Conservation (phyloP, 2,888 invertebrate species). For the Beris chalybata region DNA sequence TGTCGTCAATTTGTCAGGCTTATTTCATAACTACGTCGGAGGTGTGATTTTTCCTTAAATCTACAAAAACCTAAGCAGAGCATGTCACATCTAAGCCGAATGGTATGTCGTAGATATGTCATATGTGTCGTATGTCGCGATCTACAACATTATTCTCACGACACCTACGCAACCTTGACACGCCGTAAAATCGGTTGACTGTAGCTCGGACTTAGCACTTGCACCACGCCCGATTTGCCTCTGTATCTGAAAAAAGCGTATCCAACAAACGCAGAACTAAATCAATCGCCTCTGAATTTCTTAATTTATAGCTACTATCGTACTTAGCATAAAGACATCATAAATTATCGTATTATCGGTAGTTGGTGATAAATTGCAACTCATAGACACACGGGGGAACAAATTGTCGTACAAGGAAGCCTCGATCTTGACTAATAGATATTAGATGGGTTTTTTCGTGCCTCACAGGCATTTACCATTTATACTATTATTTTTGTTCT, state of each 20-base stretch:
- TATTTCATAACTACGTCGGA: background rate
- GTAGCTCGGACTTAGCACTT: slow-evolving; percentile 9
- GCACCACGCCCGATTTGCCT: slow-evolving; percentile 12
- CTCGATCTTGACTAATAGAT: slow-evolving; percentile 31
- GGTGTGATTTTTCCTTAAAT: background rate
- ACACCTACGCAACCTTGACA: slow-evolving; percentile 21
- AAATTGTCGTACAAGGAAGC: slow-evolving; percentile 31
- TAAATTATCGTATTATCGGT: slow-evolving; percentile 32
- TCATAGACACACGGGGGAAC: slow-evolving; percentile 25
- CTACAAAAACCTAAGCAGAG: background rate
- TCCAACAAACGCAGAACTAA: slow-evolving; percentile 24
- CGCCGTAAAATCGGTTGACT: background rate
- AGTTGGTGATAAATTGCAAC: slow-evolving; percentile 31
- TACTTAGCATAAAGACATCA: slow-evolving; percentile 30
- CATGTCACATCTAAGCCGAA: background rate
- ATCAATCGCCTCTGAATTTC: slow-evolving; percentile 28
- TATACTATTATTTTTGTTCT: too few species aligned
- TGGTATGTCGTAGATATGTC: background rate
- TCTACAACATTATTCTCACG: slow-evolving; percentile 15
- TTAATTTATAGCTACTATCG: slow-evolving; percentile 25
- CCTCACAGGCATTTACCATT: too few species aligned
- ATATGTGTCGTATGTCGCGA: slow-evolving; percentile 8
- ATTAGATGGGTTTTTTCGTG: background rate
- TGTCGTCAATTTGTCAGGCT: background rate
- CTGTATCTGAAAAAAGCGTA: slow-evolving; percentile 3